These are phyloP conservation scores for Tromatobia lineatoria DNA, from an alignment of 2,888 invertebrate species.

Conservation along the genomic window DNA sequence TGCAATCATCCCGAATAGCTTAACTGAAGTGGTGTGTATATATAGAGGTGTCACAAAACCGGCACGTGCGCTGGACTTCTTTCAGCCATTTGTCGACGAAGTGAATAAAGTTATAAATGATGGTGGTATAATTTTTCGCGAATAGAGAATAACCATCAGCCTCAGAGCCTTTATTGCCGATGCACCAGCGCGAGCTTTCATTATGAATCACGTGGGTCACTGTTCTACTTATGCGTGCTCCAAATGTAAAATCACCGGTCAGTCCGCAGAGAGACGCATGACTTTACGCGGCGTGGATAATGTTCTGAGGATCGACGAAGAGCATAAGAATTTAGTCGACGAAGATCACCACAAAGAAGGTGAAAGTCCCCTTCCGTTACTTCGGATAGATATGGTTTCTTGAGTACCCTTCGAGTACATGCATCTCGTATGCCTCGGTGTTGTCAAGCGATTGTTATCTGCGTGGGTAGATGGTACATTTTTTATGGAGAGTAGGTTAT, in stretches of 20 bases:
- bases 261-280: background rate
- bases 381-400: constrained; percentile 71
- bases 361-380: background rate
- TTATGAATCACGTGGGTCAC: constrained; percentile 66
- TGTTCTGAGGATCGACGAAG: constrained; percentile 31
- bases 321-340: constrained; percentile 10
- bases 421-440: background rate
- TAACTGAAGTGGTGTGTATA: constrained; percentile 51
- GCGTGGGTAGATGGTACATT: background rate
- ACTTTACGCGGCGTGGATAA: background rate
- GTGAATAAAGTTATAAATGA: constrained; percentile 16
- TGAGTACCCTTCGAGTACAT: constrained; percentile 65
- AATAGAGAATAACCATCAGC: background rate
- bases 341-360: constrained; percentile 36
- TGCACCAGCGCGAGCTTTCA: constrained; percentile 65
- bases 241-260: constrained; percentile 57
- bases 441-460: background rate
- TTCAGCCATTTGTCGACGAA: constrained; percentile 48
- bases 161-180: constrained; percentile 66
- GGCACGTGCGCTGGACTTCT: constrained; percentile 47
- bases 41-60: no score
- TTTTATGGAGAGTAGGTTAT: background rate
- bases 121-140: constrained; percentile 43
- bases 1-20: constrained; percentile 39
- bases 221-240: constrained; percentile 63